A percentile compares a stretch with the other conserved stretches of the same genome.
Evolutionary conservation across 2,797 vertebrate genomes (phyloP).

Genomic region (Gymnothorax javanicus): DNA sequence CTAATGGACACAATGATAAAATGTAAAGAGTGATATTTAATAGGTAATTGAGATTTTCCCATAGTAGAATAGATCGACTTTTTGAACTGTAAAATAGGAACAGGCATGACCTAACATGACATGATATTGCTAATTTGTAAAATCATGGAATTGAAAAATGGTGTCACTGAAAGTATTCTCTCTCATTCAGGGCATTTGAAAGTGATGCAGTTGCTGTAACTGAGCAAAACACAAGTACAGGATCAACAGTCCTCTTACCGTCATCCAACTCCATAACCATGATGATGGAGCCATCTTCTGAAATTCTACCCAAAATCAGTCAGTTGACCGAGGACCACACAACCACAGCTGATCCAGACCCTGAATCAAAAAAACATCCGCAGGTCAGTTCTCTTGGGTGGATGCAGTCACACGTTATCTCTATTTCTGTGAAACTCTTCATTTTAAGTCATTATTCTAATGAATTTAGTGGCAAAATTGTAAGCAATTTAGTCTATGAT

Average conservation of each 20-base stretch:
- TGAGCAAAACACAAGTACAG: constrained; percentile 71
- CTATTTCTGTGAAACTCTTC: too few relatives aligned
- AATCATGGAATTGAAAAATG: neutral
- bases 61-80: neutral
- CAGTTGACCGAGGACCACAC: constrained; percentile 48
- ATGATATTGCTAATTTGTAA: too few relatives aligned
- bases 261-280: constrained; percentile 62
- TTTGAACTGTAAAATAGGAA: neutral
- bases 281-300: constrained; percentile 62
- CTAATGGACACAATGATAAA: too few relatives aligned
- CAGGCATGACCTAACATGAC: too few relatives aligned
- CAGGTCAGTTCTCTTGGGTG: constrained; percentile 57
- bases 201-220: constrained; percentile 73
- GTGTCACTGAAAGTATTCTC: neutral
- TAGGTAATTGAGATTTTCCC: neutral
- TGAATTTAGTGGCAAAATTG: too few relatives aligned
- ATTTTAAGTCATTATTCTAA: too few relatives aligned
- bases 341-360: constrained; percentile 67
- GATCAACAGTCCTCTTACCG: constrained; percentile 61
- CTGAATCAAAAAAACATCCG: constrained; percentile 64
- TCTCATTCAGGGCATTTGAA: constrained; percentile 71
- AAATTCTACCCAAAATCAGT: neutral
- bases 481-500: neutral
- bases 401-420: neutral
- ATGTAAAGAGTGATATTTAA: too few relatives aligned